Evolutionary conservation across 2,797 vertebrate genomes (phyloP).

Genomic region (Leptodactylus fallax): DNA sequence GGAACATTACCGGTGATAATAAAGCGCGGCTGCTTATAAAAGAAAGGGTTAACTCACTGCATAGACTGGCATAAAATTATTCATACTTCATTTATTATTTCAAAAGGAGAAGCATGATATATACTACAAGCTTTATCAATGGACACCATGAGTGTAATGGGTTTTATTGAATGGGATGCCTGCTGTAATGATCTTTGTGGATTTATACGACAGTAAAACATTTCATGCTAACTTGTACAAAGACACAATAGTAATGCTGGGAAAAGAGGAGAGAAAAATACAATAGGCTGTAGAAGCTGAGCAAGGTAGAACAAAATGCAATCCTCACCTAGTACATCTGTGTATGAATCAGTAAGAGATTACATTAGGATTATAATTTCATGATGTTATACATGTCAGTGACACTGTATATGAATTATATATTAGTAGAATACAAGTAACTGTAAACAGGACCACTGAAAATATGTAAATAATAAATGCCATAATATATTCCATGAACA

Average conservation of each 20-base stretch:
- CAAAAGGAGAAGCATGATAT: constrained; percentile 13
- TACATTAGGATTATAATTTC: not conserved
- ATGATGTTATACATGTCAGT: not conserved
- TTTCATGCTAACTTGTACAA: constrained; percentile 27
- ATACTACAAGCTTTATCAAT: constrained; percentile 10
- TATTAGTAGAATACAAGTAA: not conserved
- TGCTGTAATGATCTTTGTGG: constrained; percentile 22
- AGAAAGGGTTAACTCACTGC: not conserved
- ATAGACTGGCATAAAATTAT: not conserved
- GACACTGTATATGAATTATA: not conserved
- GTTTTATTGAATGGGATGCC: constrained; percentile 6
- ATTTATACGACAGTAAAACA: constrained; percentile 41
- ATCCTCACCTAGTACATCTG: not conserved
- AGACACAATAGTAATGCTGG: not conserved
- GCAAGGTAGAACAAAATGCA: not conserved
- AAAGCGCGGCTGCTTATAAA: not conserved
- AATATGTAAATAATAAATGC: not conserved
- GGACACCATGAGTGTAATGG: not conserved
- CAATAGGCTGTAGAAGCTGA: not conserved
- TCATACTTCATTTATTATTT: constrained; percentile 5
- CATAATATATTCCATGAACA: not conserved
- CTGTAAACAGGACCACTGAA: not conserved
- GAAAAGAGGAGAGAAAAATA: not conserved
- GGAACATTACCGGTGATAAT: not conserved
- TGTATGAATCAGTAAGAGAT: not conserved